These are phyloP conservation scores for Osmerus eperlanus DNA, from an alignment of 2,113 vertebrate species.

Conservation along the genomic window DNA sequence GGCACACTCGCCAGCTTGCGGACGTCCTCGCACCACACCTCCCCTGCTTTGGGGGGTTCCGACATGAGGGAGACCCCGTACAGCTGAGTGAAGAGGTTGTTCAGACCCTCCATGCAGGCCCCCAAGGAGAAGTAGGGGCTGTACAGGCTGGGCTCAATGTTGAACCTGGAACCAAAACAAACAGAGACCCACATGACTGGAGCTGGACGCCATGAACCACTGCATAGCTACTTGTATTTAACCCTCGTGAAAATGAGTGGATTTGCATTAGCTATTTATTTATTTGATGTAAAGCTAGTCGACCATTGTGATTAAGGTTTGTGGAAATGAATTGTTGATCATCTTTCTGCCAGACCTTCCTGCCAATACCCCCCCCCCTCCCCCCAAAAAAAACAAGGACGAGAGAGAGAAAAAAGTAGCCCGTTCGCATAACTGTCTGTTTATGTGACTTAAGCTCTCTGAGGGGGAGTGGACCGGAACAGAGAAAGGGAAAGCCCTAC, in stretches of 20 bases:
- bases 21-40: constrained; percentile 92
- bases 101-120: constrained; percentile 94
- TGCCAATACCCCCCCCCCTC: too few relatives aligned
- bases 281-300: too few relatives aligned
- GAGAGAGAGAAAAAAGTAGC: too few relatives aligned
- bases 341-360: too few relatives aligned
- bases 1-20: constrained; percentile 85
- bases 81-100: constrained; percentile 83
- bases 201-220: not conserved
- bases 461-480: not conserved
- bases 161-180: constrained; percentile 77
- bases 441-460: too few relatives aligned
- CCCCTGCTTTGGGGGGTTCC: constrained; percentile 82
- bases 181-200: not conserved
- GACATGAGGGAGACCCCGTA: constrained; percentile 85
- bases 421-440: too few relatives aligned
- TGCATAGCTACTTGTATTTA: too few relatives aligned
- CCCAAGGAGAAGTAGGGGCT: constrained; percentile 93
- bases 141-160: constrained; percentile 92
- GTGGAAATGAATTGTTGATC: too few relatives aligned
- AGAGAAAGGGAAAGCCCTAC: not conserved
- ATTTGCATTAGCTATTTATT: too few relatives aligned
- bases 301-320: too few relatives aligned
- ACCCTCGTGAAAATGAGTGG: too few relatives aligned
- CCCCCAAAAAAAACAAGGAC: too few relatives aligned